Percentiles rank a stretch among this genome's conserved stretches.
phyloP scores from a whole-genome alignment of 2,888 invertebrate species.

The Parnassius orleans region DNA sequence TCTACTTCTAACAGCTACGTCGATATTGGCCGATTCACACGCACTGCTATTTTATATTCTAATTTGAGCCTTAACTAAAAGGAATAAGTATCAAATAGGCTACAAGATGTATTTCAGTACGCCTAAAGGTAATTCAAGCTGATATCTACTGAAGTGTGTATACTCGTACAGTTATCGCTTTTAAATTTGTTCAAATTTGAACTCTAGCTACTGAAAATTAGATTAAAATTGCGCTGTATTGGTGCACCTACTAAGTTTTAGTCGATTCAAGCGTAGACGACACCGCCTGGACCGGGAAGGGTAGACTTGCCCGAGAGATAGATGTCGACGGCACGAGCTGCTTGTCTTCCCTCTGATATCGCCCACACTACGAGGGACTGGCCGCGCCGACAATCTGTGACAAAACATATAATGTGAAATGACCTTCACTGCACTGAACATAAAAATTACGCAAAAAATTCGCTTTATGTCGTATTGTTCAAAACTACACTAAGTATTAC shows the following conservation, averaged over 20 bases:
- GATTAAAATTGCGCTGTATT: not conserved
- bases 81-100: slow-evolving; percentile 1
- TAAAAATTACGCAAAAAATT: too few species aligned
- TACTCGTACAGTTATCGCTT: not conserved
- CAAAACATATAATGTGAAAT: slow-evolving; percentile 1
- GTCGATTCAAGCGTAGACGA: slow-evolving; percentile 72
- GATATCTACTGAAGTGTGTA: not conserved
- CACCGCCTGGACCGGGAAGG: slow-evolving; percentile 96
- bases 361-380: slow-evolving; percentile 99
- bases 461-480: too few species aligned
- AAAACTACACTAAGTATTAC: too few species aligned
- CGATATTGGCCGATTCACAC: slow-evolving; percentile 2
- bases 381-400: slow-evolving; percentile 96
- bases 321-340: slow-evolving; percentile 95
- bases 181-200: slow-evolving; percentile 2
- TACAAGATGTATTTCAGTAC: not conserved
- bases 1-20: slow-evolving; percentile 13
- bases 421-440: not conserved
- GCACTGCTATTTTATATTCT: not conserved
- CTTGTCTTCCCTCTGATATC: slow-evolving; percentile 98
- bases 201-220: not conserved
- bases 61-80: not conserved
- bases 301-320: slow-evolving; percentile 89
- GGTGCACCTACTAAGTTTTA: not conserved
- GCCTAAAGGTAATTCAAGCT: not conserved